Percentiles rank a stretch among this genome's conserved stretches.
Evolutionary conservation across 2,797 vertebrate species (phyloP).

Genomic region (Dryobates pubescens): DNA sequence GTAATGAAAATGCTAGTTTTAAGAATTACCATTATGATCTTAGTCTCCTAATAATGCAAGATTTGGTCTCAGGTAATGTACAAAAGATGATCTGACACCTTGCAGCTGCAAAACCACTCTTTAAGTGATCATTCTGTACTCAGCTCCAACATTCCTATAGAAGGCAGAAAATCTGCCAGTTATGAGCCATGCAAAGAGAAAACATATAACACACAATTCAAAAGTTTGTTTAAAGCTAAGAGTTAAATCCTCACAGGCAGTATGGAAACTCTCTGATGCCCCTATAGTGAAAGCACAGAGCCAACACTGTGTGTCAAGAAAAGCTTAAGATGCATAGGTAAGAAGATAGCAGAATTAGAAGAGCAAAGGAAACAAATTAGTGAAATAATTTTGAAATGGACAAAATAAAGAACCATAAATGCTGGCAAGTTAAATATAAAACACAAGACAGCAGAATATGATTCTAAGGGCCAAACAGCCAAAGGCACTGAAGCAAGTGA

Average conservation of each 20-base stretch:
- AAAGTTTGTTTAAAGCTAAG: background rate
- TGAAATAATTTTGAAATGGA: background rate
- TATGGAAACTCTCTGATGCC: background rate
- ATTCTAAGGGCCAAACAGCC: background rate
- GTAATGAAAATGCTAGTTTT: conserved; percentile 58
- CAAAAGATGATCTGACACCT: background rate
- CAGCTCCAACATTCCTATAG: background rate
- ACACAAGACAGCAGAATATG: background rate
- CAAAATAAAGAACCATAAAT: background rate
- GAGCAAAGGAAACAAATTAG: background rate
- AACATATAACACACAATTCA: rapidly evolving
- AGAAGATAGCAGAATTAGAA: background rate
- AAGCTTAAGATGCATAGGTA: background rate
- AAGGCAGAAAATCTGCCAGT: background rate
- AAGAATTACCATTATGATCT: conserved; percentile 29
- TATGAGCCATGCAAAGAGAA: background rate
- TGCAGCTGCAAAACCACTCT: background rate
- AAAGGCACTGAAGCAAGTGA: background rate
- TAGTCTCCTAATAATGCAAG: background rate
- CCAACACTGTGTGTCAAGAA: background rate
- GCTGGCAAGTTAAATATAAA: background rate
- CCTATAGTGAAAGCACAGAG: background rate
- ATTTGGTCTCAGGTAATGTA: background rate
- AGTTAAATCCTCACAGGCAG: background rate
- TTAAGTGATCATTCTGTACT: background rate